A percentile compares a stretch with the other conserved stretches of the same genome.
Evolutionary conservation across 2,797 vertebrate genomes (phyloP).

Genomic region (Phataginus tricuspis): DNA sequence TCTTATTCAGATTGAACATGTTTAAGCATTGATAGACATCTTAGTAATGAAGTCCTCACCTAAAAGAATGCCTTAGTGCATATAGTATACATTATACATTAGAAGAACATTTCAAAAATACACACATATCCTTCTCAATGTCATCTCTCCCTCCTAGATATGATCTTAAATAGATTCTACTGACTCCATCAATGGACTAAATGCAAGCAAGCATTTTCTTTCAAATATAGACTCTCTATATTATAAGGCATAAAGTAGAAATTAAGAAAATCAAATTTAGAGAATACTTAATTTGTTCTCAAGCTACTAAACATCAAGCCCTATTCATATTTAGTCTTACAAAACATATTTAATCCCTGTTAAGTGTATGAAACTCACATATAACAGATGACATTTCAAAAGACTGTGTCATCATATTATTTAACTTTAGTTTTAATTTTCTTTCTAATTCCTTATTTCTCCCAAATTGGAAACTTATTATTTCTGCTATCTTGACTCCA

Average conservation of each 20-base stretch:
- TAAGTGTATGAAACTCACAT: neutral
- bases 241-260: neutral
- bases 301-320: neutral
- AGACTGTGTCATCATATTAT: neutral
- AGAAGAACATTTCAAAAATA: neutral
- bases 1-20: neutral
- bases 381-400: neutral
- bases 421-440: neutral
- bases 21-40: neutral
- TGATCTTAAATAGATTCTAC: neutral
- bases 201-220: neutral
- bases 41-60: neutral
- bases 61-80: neutral
- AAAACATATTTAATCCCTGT: neutral
- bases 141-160: neutral
- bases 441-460: neutral
- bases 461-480: neutral
- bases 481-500: neutral
- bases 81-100: neutral
- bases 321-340: neutral
- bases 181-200: neutral
- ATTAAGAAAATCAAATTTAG: neutral
- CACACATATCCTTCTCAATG: neutral
- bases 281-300: neutral
- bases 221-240: neutral